phyloP scores from a whole-genome alignment of 2,797 vertebrate genomes.

The Sebastes miniatus region DNA sequence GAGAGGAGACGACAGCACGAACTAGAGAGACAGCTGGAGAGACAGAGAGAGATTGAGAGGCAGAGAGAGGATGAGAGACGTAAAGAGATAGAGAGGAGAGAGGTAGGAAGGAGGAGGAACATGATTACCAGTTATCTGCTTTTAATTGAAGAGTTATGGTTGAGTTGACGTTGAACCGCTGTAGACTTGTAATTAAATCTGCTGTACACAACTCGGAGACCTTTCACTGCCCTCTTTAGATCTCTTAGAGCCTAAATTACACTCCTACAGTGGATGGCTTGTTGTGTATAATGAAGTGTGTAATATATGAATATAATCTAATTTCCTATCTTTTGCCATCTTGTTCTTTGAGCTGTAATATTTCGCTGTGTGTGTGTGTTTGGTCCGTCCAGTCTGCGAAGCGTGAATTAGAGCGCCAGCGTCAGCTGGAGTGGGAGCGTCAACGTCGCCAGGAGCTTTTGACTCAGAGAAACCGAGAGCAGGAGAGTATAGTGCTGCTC shows the following conservation, averaged over 20 bases:
- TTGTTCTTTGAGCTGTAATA: not conserved
- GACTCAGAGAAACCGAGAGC: slow-evolving; percentile 94
- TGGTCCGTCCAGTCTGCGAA: slow-evolving; percentile 87
- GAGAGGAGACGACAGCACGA: slow-evolving; percentile 94
- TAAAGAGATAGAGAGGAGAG: slow-evolving; percentile 95
- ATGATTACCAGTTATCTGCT: not conserved
- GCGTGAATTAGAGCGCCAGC: slow-evolving; percentile 92
- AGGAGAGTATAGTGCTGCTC: slow-evolving; percentile 95
- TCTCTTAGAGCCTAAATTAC: not conserved
- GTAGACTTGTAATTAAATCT: slow-evolving; percentile 17
- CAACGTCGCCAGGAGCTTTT: slow-evolving; percentile 93
- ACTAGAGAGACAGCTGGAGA: slow-evolving; percentile 93
- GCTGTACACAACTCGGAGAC: not conserved
- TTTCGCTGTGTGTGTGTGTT: not conserved
- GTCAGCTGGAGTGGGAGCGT: slow-evolving; percentile 80
- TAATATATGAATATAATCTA: not conserved
- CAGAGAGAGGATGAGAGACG: slow-evolving; percentile 94
- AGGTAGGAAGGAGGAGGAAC: slow-evolving; percentile 78
- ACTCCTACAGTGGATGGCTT: not conserved
- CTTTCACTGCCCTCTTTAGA: not conserved
- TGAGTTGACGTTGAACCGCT: slow-evolving; percentile 10
- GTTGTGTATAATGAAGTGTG: not conserved
- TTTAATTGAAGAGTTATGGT: slow-evolving; percentile 19
- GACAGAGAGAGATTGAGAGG: slow-evolving; percentile 92
- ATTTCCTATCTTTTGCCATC: not conserved